Conservation (phyloP, 2,888 invertebrate species). For the Herminia tarsipennalis region DNA sequence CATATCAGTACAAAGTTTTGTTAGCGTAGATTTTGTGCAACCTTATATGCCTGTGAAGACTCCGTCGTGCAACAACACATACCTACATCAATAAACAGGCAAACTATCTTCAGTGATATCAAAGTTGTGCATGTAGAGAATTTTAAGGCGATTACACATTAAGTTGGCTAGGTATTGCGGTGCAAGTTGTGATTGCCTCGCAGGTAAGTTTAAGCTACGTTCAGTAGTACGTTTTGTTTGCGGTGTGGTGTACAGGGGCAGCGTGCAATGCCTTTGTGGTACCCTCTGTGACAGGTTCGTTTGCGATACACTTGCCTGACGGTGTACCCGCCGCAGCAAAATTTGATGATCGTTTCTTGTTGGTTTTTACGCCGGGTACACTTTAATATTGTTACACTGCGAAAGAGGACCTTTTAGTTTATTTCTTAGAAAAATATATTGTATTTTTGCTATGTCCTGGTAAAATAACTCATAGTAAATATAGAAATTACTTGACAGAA, state of each 20-base stretch:
- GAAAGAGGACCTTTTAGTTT: no score
- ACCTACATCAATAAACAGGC: constrained; percentile 13
- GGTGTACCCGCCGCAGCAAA: constrained; percentile 49
- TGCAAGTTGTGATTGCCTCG: constrained; percentile 78
- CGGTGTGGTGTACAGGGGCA: constrained; percentile 20
- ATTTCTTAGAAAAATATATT: no score
- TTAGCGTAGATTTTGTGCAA: no score
- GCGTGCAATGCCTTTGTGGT: constrained; percentile 59
- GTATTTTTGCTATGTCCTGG: no score
- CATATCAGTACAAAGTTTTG: no score
- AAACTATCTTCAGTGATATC: constrained; percentile 31
- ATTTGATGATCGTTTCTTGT: constrained; percentile 39
- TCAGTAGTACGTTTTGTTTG: constrained; percentile 73
- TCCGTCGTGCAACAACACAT: constrained; percentile 2
- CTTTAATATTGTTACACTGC: no score
- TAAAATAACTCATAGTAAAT: no score
- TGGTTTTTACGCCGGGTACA: no score
- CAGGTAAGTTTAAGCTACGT: constrained; percentile 63
- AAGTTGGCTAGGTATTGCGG: constrained; percentile 53
- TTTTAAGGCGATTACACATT: constrained; percentile 62
- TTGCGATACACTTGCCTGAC: constrained; percentile 62
- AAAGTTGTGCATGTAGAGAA: constrained; percentile 43
- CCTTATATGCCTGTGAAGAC: no score
- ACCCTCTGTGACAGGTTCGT: constrained; percentile 54
- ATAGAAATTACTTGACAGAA: no score